Conservation (phyloP, 1,140 invertebrate genomes). For the Carposina sasakii region DNA sequence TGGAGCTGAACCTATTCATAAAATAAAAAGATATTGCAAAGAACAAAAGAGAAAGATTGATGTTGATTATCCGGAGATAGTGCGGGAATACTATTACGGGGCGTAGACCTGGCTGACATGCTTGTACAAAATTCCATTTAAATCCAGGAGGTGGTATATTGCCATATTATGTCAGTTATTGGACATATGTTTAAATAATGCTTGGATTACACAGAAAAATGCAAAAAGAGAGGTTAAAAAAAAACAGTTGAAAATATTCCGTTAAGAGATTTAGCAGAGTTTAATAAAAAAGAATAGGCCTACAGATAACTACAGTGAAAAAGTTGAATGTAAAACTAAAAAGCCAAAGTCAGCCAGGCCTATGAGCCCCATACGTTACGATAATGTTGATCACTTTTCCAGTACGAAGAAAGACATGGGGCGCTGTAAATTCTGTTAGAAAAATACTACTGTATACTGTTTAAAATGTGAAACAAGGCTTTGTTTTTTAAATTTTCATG, state of each 20-base stretch:
- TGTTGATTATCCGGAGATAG: slow-evolving; percentile 10
- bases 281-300: background rate
- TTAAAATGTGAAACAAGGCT: background rate
- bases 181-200: slow-evolving; percentile 30
- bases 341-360: too few relatives aligned
- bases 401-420: background rate
- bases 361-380: background rate
- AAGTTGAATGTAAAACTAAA: background rate
- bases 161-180: slow-evolving; percentile 19
- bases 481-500: background rate
- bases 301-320: background rate
- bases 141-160: slow-evolving; percentile 18
- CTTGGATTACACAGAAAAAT: slow-evolving; percentile 23
- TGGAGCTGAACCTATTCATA: background rate
- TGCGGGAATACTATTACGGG: slow-evolving; percentile 19
- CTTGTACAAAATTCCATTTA: slow-evolving; percentile 18
- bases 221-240: slow-evolving; percentile 16
- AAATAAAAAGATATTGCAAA: slow-evolving; percentile 6
- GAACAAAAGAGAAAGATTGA: slow-evolving; percentile 12
- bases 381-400: background rate
- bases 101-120: slow-evolving; percentile 14
- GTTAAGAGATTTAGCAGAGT: slow-evolving; percentile 13
- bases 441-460: background rate
- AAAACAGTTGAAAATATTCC: slow-evolving; percentile 15
- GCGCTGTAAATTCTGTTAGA: background rate